These are phyloP conservation scores for Cyprinus carpio DNA, from an alignment of 2,113 vertebrate species.

Conservation along the genomic window DNA sequence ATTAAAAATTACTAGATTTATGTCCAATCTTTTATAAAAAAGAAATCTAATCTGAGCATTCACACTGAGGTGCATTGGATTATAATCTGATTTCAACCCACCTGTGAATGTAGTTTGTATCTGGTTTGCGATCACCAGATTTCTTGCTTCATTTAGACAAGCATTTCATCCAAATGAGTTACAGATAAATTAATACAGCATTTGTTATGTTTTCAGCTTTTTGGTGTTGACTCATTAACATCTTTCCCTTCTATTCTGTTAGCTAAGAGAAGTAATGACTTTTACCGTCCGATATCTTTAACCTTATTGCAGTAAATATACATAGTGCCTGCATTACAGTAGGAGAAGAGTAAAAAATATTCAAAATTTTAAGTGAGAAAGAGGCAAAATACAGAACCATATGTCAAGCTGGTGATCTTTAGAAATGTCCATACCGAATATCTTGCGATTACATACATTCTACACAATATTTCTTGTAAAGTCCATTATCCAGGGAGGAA, in stretches of 20 bases:
- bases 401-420: conserved; percentile 10
- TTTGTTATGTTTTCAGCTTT: neutral
- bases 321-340: neutral
- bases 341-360: neutral
- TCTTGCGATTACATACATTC: neutral
- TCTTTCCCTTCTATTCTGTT: neutral
- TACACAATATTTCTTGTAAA: conserved; percentile 19
- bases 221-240: neutral
- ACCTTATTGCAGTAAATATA: neutral
- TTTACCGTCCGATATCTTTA: neutral
- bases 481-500: conserved; percentile 13
- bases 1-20: too few relatives aligned
- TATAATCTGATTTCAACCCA: neutral
- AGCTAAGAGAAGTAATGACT: neutral
- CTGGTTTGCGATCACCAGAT: neutral
- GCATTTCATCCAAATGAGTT: neutral
- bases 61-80: neutral
- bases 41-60: too few relatives aligned
- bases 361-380: neutral
- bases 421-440: neutral
- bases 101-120: neutral
- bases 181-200: neutral
- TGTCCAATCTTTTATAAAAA: too few relatives aligned
- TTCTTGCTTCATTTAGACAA: neutral
- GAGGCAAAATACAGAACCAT: conserved; percentile 11